Evolutionary conservation across 37 sponge, comb jelly and placozoan species (phyloP).

Genomic region (Agelas oroides): DNA sequence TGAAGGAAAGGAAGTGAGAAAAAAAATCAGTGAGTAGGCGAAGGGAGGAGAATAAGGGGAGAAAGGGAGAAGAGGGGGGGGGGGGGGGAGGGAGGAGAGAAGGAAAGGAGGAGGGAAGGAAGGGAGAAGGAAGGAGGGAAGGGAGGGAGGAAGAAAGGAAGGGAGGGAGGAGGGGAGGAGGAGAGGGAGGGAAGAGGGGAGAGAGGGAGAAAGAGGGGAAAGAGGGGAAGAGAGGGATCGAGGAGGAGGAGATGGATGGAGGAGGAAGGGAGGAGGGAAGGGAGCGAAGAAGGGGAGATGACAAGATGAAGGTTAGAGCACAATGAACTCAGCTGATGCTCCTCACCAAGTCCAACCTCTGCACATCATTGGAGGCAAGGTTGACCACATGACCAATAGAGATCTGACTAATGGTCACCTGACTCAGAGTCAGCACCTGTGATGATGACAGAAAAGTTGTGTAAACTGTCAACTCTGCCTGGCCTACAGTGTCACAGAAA

Average conservation of each 20-base stretch:
- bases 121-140: neutral
- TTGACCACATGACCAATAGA: constrained; percentile 80
- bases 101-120: too few relatives aligned
- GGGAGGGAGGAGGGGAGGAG: constrained; percentile 29
- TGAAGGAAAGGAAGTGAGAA: neutral
- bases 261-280: too few relatives aligned
- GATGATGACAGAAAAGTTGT: too few relatives aligned
- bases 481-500: too few relatives aligned
- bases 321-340: neutral
- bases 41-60: constrained; percentile 12
- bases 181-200: neutral
- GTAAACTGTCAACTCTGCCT: too few relatives aligned
- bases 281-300: neutral
- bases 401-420: constrained; percentile 42
- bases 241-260: constrained; percentile 6
- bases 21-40: neutral
- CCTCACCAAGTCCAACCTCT: constrained; percentile 74
- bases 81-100: neutral
- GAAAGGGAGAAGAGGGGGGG: constrained; percentile 20
- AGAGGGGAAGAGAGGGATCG: too few relatives aligned
- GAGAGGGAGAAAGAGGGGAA: neutral
- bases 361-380: constrained; percentile 85
- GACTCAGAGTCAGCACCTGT: constrained; percentile 63
- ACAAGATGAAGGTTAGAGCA: neutral
- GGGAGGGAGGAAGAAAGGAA: neutral